Percentiles rank a stretch among this genome's conserved stretches.
phyloP scores from a whole-genome alignment of 2,797 vertebrate species.

The Rachycentron canadum region DNA sequence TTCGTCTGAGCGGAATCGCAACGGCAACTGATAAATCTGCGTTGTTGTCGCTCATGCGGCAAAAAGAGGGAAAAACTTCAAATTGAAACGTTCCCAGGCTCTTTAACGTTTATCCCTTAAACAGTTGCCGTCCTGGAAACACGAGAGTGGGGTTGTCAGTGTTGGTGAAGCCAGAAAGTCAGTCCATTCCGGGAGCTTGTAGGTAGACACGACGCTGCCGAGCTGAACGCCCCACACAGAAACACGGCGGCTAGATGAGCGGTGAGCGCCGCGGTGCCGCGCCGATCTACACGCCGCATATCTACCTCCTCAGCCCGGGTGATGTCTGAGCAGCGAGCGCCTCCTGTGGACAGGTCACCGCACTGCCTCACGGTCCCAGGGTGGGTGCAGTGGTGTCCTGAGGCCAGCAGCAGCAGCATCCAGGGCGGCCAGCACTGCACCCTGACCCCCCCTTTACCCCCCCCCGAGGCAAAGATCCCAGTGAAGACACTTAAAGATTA shows the following conservation, averaged over 20 bases:
- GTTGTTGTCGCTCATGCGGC: constrained; percentile 1
- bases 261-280: not conserved
- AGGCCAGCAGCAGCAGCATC: not conserved
- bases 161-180: constrained; percentile 53
- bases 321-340: constrained; percentile 68
- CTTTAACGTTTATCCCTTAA: constrained; percentile 30
- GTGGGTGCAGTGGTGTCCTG: too few species aligned
- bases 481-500: not conserved
- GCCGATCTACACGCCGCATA: constrained; percentile 50
- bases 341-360: constrained; percentile 54
- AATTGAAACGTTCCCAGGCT: constrained; percentile 14
- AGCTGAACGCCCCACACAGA: constrained; percentile 76
- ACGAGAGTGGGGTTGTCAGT: constrained; percentile 44
- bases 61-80: not conserved
- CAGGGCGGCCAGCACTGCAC: not conserved
- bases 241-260: constrained; percentile 45
- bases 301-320: constrained; percentile 44
- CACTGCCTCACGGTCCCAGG: not conserved
- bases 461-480: too few species aligned
- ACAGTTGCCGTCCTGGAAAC: constrained; percentile 25
- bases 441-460: not conserved
- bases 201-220: constrained; percentile 39
- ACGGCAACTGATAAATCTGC: constrained; percentile 30
- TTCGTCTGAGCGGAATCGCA: constrained; percentile 66
- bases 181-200: constrained; percentile 62